These are phyloP conservation scores for Protobothrops mucrosquamatus DNA, from an alignment of 2,113 vertebrate genomes.

Conservation along the genomic window DNA sequence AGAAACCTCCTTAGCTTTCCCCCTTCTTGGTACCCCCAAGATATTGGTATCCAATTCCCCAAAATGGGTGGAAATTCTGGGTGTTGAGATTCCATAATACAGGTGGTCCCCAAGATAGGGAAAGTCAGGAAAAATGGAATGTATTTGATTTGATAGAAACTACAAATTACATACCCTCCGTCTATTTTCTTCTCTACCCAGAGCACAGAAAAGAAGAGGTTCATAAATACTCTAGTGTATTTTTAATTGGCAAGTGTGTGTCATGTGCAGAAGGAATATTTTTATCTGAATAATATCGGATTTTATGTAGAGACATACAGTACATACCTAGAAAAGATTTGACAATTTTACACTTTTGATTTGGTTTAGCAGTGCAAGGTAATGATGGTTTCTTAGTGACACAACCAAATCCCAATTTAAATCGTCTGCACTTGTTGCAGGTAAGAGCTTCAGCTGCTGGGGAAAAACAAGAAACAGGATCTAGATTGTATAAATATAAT, in stretches of 20 bases:
- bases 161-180: not conserved
- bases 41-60: not conserved
- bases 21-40: not conserved
- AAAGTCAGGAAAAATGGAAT: not conserved
- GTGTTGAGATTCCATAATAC: not conserved
- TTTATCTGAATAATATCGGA: not conserved
- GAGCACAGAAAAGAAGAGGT: not conserved
- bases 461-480: not conserved
- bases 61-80: not conserved
- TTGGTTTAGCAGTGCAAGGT: not conserved
- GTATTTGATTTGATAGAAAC: not conserved
- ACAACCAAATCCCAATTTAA: not conserved
- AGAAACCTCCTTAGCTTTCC: not conserved
- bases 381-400: fast-evolving
- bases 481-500: not conserved
- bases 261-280: not conserved
- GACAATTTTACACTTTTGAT: not conserved
- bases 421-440: not conserved
- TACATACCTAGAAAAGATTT: not conserved
- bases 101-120: not conserved
- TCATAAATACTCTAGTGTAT: not conserved
- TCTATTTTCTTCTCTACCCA: not conserved
- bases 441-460: not conserved
- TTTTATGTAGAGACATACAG: not conserved
- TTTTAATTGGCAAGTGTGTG: not conserved